Base-by-base conservation (phyloP, 2,797 vertebrate species). In the Myotis findleyi region DNA sequence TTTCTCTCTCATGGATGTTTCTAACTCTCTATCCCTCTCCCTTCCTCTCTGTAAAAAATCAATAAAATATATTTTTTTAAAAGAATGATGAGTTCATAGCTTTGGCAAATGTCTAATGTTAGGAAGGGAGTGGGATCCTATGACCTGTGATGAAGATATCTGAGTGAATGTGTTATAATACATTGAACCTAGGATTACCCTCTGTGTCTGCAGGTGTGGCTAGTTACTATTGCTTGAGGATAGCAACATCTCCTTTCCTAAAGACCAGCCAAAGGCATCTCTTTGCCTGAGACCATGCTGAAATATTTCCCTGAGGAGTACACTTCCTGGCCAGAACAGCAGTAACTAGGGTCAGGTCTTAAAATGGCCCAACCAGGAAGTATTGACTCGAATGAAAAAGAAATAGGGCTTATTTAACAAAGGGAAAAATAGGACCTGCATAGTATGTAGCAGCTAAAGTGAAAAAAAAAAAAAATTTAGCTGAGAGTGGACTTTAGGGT, bases 271-370 rank as follows among this genome's bases (percentile, higher is more conserved):
- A 21, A 18, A 71, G 17, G 1, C 0, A n/a, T 23, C 5, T 13
- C 3, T 83, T 88, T 75, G 25, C 10, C 64, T 75, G 55, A 33
- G 20, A 57, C 33, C 27, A 51, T 55, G 2, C 17, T 68, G n/a
- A 91, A 68, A 57, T 33, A 33, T 20, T 72, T 20, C 23, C 23
- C 20, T 59, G 18, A 49, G 3, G 33, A 36, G 1, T 51, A 27
- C 1, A 2, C 13, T 6, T 64, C 16, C 20, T 77, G n/a, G 47
- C 18, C 41, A 85, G 11, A 47, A 62, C 18, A 87, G 18, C n/a
- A 75, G 27, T 49, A 77, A 81, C 14, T 85, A 64, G 23, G 11
- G 18, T 75, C n/a, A 91, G 69, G 23, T 68, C 30, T 76, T 88
- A 77, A 71, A 17, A 79, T 88, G 6, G 5, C 21, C 30, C 27